Evolutionary conservation across 2,113 vertebrate genomes (phyloP), one percentile per base, ranked within the genome.

Genomic region (Dicrurus megarhynchus): DNA sequence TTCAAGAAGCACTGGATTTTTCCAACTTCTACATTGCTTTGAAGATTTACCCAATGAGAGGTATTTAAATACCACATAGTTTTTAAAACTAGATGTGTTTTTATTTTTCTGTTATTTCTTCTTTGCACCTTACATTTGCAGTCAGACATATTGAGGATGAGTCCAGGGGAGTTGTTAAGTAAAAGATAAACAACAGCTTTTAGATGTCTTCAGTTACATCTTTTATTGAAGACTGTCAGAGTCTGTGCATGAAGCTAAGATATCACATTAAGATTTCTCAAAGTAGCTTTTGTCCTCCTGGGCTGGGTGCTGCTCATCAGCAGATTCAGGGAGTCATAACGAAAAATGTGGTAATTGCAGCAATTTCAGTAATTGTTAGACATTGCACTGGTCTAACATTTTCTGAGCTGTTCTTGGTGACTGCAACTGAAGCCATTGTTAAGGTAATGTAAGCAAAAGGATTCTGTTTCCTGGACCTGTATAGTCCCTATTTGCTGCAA

Each of bases 101-200:
- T 70, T 61, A 53, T 78, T 85, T 94, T 82, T 70, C 41, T 84
- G 14, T 37, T 39, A 37, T 80, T 79, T 87, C 28, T 80, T 77
- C 47, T 67, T 49, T 59, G 19, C 3, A 27, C 12, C 26, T 56
- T 52, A 27, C 27, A 12, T 70, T 69, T 57, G 33, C 11, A n/a
- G 19, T 70, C 21, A 39, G 23, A 74, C 2, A 2, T 35, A 37
- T 5, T n/a, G 22, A 19, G 26, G 37, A 24, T 21, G 11, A 81
- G 26, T 28, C 16, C 28, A 78, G 30, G 12, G 14, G 4, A 75
- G 5, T 13, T 41, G 5, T 39, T 69, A 27, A 47, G 8, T 30
- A 47, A 32, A 77, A 95, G 55, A 35, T 16, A 42, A 76, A 33
- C 4, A 30, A 3, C 1, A 50, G 9, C 33, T 47, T 68, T 68